Percentiles rank a stretch among this genome's conserved stretches.
Evolutionary conservation across 2,113 vertebrate species (phyloP).

Genomic region (Baryphthengus martii): DNA sequence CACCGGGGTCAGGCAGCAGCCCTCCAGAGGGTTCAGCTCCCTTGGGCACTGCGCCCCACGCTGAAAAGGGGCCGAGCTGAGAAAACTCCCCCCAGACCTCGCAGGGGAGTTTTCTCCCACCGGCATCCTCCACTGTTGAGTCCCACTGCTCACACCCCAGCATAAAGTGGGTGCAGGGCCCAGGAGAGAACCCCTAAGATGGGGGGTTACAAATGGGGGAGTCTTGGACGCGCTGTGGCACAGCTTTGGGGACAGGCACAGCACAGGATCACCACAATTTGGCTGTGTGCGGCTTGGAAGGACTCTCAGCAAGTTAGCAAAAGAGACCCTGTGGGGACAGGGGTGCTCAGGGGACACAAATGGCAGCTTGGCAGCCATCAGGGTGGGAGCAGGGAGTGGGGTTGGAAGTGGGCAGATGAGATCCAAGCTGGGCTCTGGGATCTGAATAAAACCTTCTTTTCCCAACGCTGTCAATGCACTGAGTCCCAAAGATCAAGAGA

Average conservation of each 20-base stretch:
- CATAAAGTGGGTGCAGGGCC: background rate
- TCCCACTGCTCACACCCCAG: accelerated
- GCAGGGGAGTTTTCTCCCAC: accelerated
- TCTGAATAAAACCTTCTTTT: background rate
- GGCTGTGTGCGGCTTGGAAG: accelerated
- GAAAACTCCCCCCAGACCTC: accelerated
- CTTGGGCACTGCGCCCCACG: accelerated
- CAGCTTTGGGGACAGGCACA: background rate
- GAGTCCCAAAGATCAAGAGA: background rate
- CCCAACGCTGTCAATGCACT: accelerated
- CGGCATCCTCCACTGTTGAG: accelerated
- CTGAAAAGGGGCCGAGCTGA: background rate
- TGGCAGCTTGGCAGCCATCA: background rate
- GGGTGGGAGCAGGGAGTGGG: background rate
- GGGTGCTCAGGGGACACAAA: background rate
- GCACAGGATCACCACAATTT: accelerated
- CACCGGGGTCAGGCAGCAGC: accelerated
- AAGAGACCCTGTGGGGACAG: background rate
- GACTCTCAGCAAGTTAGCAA: background rate
- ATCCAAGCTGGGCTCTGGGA: background rate
- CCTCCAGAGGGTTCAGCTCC: background rate
- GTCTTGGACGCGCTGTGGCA: accelerated
- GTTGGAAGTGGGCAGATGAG: background rate
- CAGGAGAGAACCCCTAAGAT: accelerated
- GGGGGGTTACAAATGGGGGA: accelerated